Base-by-base conservation (phyloP, 2,888 invertebrate genomes). In the Leptinotarsa haldemani region DNA sequence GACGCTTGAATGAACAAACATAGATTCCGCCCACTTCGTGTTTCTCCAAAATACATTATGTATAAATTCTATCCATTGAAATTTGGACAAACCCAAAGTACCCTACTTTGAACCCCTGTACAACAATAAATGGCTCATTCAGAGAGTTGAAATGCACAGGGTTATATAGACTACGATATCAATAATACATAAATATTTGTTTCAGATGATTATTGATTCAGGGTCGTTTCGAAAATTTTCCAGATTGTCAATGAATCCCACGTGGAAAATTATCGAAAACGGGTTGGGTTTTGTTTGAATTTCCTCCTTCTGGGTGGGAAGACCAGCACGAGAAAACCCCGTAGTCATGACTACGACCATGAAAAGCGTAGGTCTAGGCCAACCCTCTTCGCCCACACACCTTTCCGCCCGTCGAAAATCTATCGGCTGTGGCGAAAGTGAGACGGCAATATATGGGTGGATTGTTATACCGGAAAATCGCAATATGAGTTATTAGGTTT, bases 331-430 rank as follows among this genome's bases (percentile, higher is more conserved):
- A 46, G 52, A 22, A 56, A 53, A n/a, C 53, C 18, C n/a, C 48
- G 74, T 80, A 71, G 52, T 75, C 75, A 78, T 75, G 76, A 74
- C 73, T 70, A 78, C 78, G 80, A 76, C 80, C 78, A 77, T 79
- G 79, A 80, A 79, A 74, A 73, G 76, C 75, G 80, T 78, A 71
- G 78, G 79, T 78, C 78, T 79, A 79, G 78, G 80, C 80, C 80
- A 80, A 75, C 77, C 80, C 79, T 61, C 73, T 69, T 52, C 73
- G 66, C 79, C 78, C 74, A 78, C 78, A 76, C 72, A 47, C 46
- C 65, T 66, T 72, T 74, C 69, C 75, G 53, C 69, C 73, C 71
- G 22, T 65, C 68, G 73, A 77, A 74, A 74, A 74, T 70, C 77
- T 74, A 71, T 71, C 71, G 69, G 65, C 50, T 18, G 20, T 18